Base-by-base conservation (phyloP, 2,888 invertebrate species). In the Phania funesta region DNA sequence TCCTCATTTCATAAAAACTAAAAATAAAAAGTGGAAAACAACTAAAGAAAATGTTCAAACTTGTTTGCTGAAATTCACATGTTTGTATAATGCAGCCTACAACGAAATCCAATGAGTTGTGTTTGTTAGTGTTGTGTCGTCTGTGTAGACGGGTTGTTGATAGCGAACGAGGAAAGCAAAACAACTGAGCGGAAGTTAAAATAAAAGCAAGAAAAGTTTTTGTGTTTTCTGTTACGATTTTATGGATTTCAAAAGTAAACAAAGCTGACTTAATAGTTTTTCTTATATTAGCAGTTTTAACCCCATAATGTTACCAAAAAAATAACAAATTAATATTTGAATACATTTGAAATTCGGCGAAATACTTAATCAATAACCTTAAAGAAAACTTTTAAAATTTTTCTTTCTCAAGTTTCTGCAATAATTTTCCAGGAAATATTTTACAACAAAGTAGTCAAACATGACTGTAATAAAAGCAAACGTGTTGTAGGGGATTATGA, bases 51-150 rank as follows among this genome's bases (percentile, higher is more conserved):
- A 24, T 35, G 54, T 58, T 3, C 11, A 58, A 68, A 71, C 77
- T 24, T 8, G 77, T 78, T 71, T 38, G 2, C 6, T 11, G 26
- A 78, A 71, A 71, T 78, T 78, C 70, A 78, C 77, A 78, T 64
- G 64, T 48, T 32, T 58, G 16, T 46, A 9, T 32, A n/a, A 9
- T 32, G 2, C 7, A 22, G 20, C 16, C 24, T 29, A 13, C n/a
- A 20, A 60, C 7, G 3, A 24, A 41, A 38, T 18, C 18, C 8
- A 5, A 9, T 9, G n/a, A 1, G 24, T 56, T 24, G 20, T 35
- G 38, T 50, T 11, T 65, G 50, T 13, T 0, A 11, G 29, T 26
- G 13, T 41, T 16, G 16, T 38, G 7, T 24, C 48, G 35, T 65
- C 50, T 50, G 16, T 38, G 9, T 50, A 29, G 20, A 0, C 38